Conservation (phyloP, 2,113 vertebrate species). For the Dolichallabes microphthalmus region DNA sequence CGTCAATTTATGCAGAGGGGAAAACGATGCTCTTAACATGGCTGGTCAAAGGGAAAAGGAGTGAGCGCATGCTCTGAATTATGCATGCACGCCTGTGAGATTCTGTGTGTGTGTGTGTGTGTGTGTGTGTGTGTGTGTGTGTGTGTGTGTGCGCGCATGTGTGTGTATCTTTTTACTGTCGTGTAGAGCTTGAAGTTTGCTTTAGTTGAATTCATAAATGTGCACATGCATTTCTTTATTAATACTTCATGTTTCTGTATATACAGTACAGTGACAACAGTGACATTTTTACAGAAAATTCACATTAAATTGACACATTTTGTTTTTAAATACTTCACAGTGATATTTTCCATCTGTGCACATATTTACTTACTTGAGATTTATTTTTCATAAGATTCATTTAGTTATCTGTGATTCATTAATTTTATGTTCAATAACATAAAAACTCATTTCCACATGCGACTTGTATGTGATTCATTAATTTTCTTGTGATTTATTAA, state of each 20-base stretch:
- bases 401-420: not conserved
- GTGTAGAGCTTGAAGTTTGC: conserved; percentile 37
- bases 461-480: no score
- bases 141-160: conserved; percentile 30
- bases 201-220: conserved; percentile 21
- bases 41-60: conserved; percentile 66
- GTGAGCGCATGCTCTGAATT: conserved; percentile 70
- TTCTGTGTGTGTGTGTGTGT: conserved; percentile 27
- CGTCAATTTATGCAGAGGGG: conserved; percentile 67
- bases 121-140: conserved; percentile 42
- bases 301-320: not conserved
- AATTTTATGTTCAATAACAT: not conserved
- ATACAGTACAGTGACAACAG: not conserved
- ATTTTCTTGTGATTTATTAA: no score
- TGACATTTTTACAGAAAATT: not conserved
- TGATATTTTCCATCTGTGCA: no score
- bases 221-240: conserved; percentile 35
- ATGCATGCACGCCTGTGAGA: conserved; percentile 61
- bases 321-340: not conserved
- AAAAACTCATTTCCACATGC: no score
- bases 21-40: conserved; percentile 61
- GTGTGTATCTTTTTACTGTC: conserved; percentile 52
- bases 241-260: conserved; percentile 15
- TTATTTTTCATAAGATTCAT: not conserved
- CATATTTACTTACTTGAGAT: no score